phyloP scores from a whole-genome alignment of 2,888 invertebrate species.

The Biston betularia region DNA sequence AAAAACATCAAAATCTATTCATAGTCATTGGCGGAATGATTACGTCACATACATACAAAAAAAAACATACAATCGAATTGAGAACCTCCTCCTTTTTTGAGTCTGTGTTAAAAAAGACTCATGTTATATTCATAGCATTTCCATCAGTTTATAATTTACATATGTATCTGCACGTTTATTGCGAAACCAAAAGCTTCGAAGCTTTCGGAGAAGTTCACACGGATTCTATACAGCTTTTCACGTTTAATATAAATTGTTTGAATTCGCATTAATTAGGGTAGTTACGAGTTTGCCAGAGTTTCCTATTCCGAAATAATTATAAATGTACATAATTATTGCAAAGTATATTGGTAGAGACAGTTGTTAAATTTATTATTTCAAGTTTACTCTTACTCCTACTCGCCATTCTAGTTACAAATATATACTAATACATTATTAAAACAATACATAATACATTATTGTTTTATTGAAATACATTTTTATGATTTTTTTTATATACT shows the following conservation, averaged over 20 bases:
- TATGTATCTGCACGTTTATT: conserved; percentile 8
- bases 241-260: conserved; percentile 37
- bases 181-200: conserved; percentile 14
- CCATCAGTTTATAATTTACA: conserved; percentile 15
- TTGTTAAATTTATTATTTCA: background rate
- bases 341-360: conserved; percentile 13
- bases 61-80: no score
- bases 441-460: no score
- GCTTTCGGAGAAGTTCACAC: conserved; percentile 19
- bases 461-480: no score
- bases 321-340: conserved; percentile 59
- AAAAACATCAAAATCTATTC: no score
- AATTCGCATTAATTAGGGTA: conserved; percentile 42
- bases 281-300: conserved; percentile 50
- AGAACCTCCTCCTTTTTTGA: no score
- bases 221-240: conserved; percentile 22
- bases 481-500: no score
- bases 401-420: no score
- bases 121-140: background rate
- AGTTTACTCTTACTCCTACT: no score
- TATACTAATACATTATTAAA: no score
- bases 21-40: no score
- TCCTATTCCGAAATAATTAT: conserved; percentile 59
- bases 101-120: no score
- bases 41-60: no score